Percentiles rank a stretch among this genome's conserved stretches.
Evolutionary conservation across 2,113 vertebrate genomes (phyloP).

Genomic region (Rhea americana): DNA sequence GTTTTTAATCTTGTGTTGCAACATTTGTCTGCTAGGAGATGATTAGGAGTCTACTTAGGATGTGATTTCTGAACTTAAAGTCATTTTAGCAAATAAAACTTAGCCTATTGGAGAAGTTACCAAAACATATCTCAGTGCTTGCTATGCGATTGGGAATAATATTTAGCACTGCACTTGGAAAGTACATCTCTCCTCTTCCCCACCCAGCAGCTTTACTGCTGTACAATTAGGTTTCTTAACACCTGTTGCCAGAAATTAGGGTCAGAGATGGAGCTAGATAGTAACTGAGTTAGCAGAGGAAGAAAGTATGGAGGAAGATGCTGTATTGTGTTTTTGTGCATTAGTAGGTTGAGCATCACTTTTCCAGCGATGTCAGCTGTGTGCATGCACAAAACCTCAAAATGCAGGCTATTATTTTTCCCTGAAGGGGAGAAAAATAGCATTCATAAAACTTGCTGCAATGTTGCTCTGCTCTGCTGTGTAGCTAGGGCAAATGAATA

Average conservation of each 20-base stretch:
- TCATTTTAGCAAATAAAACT: background rate
- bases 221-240: fast-evolving
- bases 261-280: background rate
- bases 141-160: background rate
- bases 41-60: conserved; percentile 23
- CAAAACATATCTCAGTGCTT: background rate
- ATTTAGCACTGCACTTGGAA: conserved; percentile 11
- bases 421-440: background rate
- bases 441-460: background rate
- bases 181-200: background rate
- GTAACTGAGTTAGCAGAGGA: background rate
- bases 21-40: conserved; percentile 17
- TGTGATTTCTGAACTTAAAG: conserved; percentile 11
- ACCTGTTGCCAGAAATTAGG: background rate
- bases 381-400: conserved; percentile 26
- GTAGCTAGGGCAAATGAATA: background rate
- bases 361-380: background rate
- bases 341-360: background rate
- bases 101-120: conserved; percentile 31
- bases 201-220: background rate
- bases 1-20: conserved; percentile 49
- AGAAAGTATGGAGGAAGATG: background rate
- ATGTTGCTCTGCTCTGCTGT: background rate
- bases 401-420: background rate
- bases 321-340: background rate